These are phyloP conservation scores for Erythrolamprus reginae DNA, from an alignment of 2,113 vertebrate genomes.

Conservation along the genomic window DNA sequence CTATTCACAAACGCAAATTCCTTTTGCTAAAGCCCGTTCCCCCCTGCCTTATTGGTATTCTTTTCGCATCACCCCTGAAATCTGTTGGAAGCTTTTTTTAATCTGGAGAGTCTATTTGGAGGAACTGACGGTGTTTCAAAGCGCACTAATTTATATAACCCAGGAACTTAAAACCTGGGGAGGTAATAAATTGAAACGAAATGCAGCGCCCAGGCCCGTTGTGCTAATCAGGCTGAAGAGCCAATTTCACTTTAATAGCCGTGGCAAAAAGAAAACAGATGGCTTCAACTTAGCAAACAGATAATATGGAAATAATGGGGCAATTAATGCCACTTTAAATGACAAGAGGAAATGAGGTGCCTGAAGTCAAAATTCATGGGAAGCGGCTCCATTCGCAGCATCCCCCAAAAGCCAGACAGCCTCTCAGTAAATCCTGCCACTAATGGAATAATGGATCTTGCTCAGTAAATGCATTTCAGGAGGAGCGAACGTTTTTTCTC, in stretches of 20 bases:
- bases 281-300: neutral
- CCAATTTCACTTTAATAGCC: neutral
- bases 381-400: neutral
- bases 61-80: neutral
- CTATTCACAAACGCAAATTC: neutral
- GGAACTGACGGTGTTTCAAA: neutral
- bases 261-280: neutral
- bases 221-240: neutral
- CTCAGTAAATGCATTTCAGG: neutral
- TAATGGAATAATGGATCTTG: no score
- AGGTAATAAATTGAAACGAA: neutral
- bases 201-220: neutral
- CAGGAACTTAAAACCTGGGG: neutral
- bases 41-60: neutral
- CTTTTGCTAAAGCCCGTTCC: neutral
- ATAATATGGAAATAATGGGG: neutral
- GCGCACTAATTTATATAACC: neutral
- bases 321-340: neutral
- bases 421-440: neutral
- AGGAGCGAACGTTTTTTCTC: no score
- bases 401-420: neutral
- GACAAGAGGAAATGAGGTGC: neutral
- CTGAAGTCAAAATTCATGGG: neutral
- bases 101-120: neutral
- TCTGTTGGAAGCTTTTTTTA: neutral